Base-by-base conservation (phyloP, 2,797 vertebrate genomes). In the Spea hammondii region DNA sequence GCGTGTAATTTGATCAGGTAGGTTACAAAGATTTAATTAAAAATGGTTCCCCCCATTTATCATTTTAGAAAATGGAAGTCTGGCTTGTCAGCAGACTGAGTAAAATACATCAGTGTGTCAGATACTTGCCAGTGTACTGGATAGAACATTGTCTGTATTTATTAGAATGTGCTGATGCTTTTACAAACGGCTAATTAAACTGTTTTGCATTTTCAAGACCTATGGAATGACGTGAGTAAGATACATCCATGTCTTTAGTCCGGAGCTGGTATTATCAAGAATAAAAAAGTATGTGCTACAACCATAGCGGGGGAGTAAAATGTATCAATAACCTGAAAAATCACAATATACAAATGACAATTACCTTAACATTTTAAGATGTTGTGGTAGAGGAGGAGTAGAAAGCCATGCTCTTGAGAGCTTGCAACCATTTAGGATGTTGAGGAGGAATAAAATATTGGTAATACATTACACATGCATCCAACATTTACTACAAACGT, bases 1-100 rank as follows among this genome's bases (percentile, higher is more conserved):
- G 68, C 62, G 71, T 80, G 60, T 76, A 76, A 80, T 76, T 57
- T 76, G 51, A 76, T 76, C 73, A 76, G 79, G 79, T 80, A 75
- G 73, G 68, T 76, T 67, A 60, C 79, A 60, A 17, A 80, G 74
- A 80, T 72, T 68, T 81, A 72, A 77, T 81, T 77, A 77, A 76
- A 32, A 76, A 81, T n/a, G 54, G 54, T 53, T 66, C 14, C 76
- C n/a, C 65, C 69, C 70, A 77, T 81, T 77, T 73, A 81, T 81
- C 74, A 81, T 80, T 80, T 76, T 45, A 57, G 46, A 65, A 80
- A 72, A 80, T 72, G 17, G 66, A 80, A 72, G 46, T 76, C 46
- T 80, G 51, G 49, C 64, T 65, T 72, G 55, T 72, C 69, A 76
- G 46, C 48, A 55, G 46, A 66, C 59, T 57, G 79, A n/a, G 70